Evolutionary conservation across 2,113 vertebrate genomes (phyloP), one percentile per base, ranked within the genome.

Genomic region (Scomber colias): DNA sequence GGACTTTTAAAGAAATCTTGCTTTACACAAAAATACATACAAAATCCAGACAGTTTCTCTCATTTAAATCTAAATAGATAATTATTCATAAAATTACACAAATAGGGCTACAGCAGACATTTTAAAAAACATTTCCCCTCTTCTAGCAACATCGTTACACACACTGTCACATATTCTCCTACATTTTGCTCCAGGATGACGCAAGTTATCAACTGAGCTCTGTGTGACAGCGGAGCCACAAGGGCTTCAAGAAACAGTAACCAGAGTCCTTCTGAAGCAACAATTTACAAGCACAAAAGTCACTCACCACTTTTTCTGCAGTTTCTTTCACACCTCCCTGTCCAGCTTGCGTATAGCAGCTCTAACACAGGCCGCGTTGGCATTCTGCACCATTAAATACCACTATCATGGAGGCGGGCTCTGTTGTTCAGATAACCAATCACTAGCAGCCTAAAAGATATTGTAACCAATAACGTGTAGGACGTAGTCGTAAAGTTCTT

Each of bases 311-410:
- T 11, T 44, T 55, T 10, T 50, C 0, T 2, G 13, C 44, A 30
- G 19, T 8, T 50, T 17, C 27, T 30, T 3, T 1, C 24, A 3
- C 30, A 44, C n/a, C 72, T 53, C 16, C 24, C 21, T 45, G 0
- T 0, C 24, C 6, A 12, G n/a, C 16, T 1, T 10, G 27, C 11
- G 3, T 19, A 1, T 27, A 35, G 40, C 12, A 2, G 21, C 13
- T 17, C 19, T 11, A 49, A 7, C 45, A 35, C 45, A 12, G 75
- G 91, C 82, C 86, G 87, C 92, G 92, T 85, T 91, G 89, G 91
- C 93, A 91, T 63, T 75, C 83, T 77, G 75, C 45, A 21, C 24
- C 71, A 93, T 93, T 94, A 94, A 93, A 94, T 82, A 75, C 0
- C 31, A 63, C 3, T 0, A 11, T 2, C 5, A 1, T 7, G 14